A percentile compares a stretch with the other conserved stretches of the same genome.
Evolutionary conservation across 1,140 invertebrate species (phyloP).

Genomic region (Mya arenaria): DNA sequence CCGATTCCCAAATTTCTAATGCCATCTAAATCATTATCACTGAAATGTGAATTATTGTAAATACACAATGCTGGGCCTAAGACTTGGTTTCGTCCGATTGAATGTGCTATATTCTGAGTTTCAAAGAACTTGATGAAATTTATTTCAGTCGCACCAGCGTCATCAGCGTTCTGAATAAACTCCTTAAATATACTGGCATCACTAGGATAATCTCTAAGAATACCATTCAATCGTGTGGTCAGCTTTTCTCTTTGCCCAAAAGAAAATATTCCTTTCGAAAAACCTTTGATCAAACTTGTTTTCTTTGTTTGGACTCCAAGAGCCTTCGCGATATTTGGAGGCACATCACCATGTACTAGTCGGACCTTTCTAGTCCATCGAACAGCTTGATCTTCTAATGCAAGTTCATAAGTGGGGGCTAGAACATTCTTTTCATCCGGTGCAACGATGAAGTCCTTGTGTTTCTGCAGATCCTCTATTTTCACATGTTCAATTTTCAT

Average conservation of each 20-base stretch:
- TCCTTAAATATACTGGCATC: conserved; percentile 69
- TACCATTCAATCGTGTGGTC: conserved; percentile 67
- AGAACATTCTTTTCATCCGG: conserved; percentile 48
- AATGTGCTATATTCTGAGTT: conserved; percentile 19
- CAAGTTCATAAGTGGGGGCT: conserved; percentile 31
- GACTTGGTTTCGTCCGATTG: conserved; percentile 62
- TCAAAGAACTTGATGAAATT: conserved; percentile 72
- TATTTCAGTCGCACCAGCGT: conserved; percentile 75
- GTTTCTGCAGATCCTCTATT: neutral
- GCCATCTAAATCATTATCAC: conserved; percentile 70
- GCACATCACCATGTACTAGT: conserved; percentile 56
- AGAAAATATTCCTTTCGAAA: neutral
- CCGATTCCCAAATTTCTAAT: conserved; percentile 73
- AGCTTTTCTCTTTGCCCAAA: conserved; percentile 75
- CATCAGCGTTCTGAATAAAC: conserved; percentile 81
- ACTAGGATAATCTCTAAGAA: conserved; percentile 71
- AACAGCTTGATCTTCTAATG: conserved; percentile 54
- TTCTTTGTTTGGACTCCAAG: conserved; percentile 63
- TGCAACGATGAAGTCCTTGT: conserved; percentile 14
- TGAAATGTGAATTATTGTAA: conserved; percentile 74
- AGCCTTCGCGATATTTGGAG: conserved; percentile 28
- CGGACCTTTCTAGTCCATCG: conserved; percentile 26
- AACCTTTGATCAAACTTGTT: conserved; percentile 14
- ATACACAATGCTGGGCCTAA: conserved; percentile 75
- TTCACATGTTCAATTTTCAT: neutral